Conservation (phyloP, 2,113 vertebrate genomes). For the Grallaria varia region DNA sequence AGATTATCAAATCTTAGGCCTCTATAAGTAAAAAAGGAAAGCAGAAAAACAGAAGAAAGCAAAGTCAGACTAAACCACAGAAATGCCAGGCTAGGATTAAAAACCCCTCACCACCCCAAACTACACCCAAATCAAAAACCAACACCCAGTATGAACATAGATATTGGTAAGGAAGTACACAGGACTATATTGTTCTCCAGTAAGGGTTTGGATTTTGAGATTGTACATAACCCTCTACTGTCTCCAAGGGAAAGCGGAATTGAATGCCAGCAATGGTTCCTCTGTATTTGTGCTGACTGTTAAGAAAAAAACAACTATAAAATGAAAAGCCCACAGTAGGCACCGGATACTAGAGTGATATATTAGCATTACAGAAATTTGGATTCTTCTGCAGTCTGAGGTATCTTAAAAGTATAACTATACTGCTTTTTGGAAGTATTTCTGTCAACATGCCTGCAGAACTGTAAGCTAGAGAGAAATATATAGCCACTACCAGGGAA, state of each 20-base stretch:
- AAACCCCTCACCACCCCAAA: not conserved
- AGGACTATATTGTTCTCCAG: not conserved
- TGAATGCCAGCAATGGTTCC: not conserved
- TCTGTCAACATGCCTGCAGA: not conserved
- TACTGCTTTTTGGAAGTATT: not conserved
- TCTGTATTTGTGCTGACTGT: not conserved
- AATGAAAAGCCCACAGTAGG: not conserved
- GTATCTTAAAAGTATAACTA: not conserved
- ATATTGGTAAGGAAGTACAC: slow-evolving; percentile 45
- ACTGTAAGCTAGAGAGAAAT: not conserved
- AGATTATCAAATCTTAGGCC: not conserved
- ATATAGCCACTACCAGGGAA: not conserved
- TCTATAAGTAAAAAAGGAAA: not conserved
- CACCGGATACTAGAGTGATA: not conserved
- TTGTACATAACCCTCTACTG: not conserved
- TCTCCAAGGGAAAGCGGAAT: not conserved
- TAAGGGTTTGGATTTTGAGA: slow-evolving; percentile 46
- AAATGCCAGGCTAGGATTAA: not conserved
- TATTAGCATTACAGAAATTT: not conserved
- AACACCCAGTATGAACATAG: not conserved
- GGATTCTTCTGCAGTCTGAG: not conserved
- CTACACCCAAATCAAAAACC: not conserved
- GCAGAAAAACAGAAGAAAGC: not conserved
- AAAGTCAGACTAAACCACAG: not conserved
- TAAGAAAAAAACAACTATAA: not conserved